A percentile compares a stretch with the other conserved stretches of the same genome.
These are phyloP conservation scores for Poeciliopsis presidionis DNA, from an alignment of 2,797 vertebrate species.

Conservation along the genomic window DNA sequence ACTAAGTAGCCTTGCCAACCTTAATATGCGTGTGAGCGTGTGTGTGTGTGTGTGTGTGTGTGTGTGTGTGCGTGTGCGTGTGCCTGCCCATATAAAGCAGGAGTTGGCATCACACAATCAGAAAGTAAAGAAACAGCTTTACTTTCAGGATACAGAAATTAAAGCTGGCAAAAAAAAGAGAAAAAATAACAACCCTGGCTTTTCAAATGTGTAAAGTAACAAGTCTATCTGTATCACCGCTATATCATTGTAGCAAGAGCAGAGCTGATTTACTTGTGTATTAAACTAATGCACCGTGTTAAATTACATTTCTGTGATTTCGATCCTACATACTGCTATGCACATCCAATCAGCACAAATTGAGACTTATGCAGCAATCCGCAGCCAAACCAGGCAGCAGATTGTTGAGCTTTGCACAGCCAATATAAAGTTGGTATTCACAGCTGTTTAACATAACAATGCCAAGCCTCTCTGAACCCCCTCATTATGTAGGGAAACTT, in stretches of 20 bases:
- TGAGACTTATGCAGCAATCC: conserved; percentile 52
- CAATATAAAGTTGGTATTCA: conserved; percentile 71
- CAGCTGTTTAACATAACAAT: conserved; percentile 76
- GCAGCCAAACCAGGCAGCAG: conserved; percentile 64
- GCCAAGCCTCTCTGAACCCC: conserved; percentile 75
- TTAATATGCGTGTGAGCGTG: neutral
- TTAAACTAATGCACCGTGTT: conserved; percentile 8
- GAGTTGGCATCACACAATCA: neutral
- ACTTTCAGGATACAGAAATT: neutral
- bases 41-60: too few relatives aligned
- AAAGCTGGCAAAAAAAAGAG: neutral
- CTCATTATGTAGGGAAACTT: conserved; percentile 73
- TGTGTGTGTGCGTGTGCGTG: too few relatives aligned
- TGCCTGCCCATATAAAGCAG: neutral
- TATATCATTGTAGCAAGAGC: neutral
- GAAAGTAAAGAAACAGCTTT: too few relatives aligned
- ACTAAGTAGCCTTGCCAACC: neutral
- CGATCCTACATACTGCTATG: neutral
- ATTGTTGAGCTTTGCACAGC: conserved; percentile 72
- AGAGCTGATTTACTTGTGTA: conserved; percentile 3
- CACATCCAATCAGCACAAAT: conserved; percentile 53
- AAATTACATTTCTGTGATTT: conserved; percentile 5
- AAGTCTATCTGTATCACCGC: neutral
- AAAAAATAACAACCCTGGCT: neutral
- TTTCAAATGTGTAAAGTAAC: neutral